These are phyloP conservation scores for Deilephila elpenor DNA, from an alignment of 2,888 invertebrate species.

Conservation along the genomic window DNA sequence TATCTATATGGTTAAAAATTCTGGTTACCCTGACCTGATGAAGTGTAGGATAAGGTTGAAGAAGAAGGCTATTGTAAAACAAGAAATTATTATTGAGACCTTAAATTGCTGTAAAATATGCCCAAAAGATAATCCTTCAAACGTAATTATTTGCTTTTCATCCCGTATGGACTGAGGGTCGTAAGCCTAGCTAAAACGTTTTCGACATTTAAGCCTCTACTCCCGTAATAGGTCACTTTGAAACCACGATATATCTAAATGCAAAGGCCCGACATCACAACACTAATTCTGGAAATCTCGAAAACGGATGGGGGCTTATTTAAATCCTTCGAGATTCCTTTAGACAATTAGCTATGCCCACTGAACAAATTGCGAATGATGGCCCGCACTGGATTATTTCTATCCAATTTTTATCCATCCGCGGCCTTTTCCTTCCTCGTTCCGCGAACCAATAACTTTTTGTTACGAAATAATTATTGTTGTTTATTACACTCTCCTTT, in stretches of 20 bases:
- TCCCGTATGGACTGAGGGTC: not conserved
- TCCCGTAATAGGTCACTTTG: slow-evolving; percentile 14
- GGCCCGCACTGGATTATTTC: slow-evolving; percentile 29
- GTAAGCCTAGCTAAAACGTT: not conserved
- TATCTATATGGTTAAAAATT: too few species aligned
- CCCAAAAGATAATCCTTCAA: not conserved
- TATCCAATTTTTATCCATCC: slow-evolving; percentile 30
- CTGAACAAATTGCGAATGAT: slow-evolving; percentile 48
- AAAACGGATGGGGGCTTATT: slow-evolving; percentile 49
- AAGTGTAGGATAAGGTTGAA: too few species aligned
- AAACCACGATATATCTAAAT: slow-evolving; percentile 34
- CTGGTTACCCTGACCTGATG: too few species aligned
- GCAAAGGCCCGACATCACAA: slow-evolving; percentile 39
- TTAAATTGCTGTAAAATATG: not conserved
- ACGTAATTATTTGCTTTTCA: not conserved
- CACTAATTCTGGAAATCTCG: slow-evolving; percentile 46
- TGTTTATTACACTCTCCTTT: slow-evolving; percentile 10
- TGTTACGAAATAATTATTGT: slow-evolving; percentile 26
- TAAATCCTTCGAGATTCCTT: slow-evolving; percentile 63
- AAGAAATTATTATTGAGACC: too few species aligned
- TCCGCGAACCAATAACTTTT: slow-evolving; percentile 36
- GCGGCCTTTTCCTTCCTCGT: slow-evolving; percentile 36
- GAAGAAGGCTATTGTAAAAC: too few species aligned
- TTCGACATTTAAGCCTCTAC: slow-evolving; percentile 1
- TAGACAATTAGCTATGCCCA: slow-evolving; percentile 63